Evolutionary conservation across 2,797 vertebrate genomes (phyloP), one percentile per base, ranked within the genome.

Genomic region (Coendou prehensilis): DNA sequence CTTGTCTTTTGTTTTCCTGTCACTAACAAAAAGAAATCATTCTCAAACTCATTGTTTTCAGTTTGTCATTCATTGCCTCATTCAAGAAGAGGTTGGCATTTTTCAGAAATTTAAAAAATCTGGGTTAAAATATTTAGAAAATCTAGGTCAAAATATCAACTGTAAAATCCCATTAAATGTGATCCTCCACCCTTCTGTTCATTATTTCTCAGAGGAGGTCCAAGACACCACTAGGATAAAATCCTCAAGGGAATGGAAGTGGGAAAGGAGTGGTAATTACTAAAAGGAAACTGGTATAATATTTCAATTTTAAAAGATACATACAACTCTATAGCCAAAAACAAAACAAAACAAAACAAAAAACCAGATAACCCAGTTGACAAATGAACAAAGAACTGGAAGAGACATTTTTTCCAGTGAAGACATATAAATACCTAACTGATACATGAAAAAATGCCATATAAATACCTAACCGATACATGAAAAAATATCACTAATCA

Each of bases 121-220:
- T 75, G n/a, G 37, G 33, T 76, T 75, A 75, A 90, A 88, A 30
- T 30, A 18, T 26, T 85, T 89, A 85, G 69, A 52, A 88, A 87
- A 85, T 45, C 26, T 59, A 17, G 8, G 69, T 82, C 64, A 79
- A 59, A 82, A 82, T 61, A 59, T 45, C 18, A 52, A 20, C 47
- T 84, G 45, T 63, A 45, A 78, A 97, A 64, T 67, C 64, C 33
- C 33, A n/a, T 67, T 67, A 67, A 67, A 67, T 33, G 14, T 67
- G 63, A n/a, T 14, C 61, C 14, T 50, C 23, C 33, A 63, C 6
- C 6, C 11, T 45, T 69, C 3, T 18, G 23, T 76, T 78, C 54
- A 33, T 88, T 47, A 37, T 17, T 93, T 33, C 76, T 78, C 7
- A 67, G 89, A 85, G 64, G 59, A 90, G 22, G 2, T 54, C 57